A percentile compares a stretch with the other conserved stretches of the same genome.
Evolutionary conservation across 2,888 invertebrate species (phyloP).

Genomic region (Acrobasis repandana): DNA sequence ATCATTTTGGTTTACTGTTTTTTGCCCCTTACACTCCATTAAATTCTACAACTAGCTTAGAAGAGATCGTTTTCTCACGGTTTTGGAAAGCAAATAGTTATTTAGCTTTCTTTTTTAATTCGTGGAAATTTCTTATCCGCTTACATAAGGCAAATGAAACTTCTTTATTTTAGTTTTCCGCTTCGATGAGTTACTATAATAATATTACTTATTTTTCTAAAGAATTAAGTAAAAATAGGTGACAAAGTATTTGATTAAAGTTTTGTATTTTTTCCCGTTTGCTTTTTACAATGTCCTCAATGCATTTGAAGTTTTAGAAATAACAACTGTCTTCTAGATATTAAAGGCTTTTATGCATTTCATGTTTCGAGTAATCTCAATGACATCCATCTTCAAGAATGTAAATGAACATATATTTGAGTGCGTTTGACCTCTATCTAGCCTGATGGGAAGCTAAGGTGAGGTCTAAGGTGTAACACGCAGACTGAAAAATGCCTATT

Average conservation of each 20-base stretch:
- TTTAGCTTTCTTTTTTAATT: slow-evolving; percentile 64
- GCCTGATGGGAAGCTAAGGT: too few relatives aligned
- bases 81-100: slow-evolving; percentile 65
- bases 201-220: slow-evolving; percentile 31
- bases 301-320: background rate
- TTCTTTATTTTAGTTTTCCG: slow-evolving; percentile 38
- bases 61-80: slow-evolving; percentile 72
- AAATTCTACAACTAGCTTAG: slow-evolving; percentile 46
- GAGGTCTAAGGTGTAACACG: too few relatives aligned
- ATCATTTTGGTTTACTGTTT: slow-evolving; percentile 65
- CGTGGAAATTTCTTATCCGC: slow-evolving; percentile 45
- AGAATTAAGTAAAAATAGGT: slow-evolving; percentile 21
- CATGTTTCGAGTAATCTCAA: too few relatives aligned
- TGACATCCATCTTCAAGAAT: too few relatives aligned
- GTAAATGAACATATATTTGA: too few relatives aligned
- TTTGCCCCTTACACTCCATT: slow-evolving; percentile 50
- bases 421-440: too few relatives aligned
- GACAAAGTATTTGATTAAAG: slow-evolving; percentile 25
- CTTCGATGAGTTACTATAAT: slow-evolving; percentile 32
- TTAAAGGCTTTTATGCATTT: too few relatives aligned
- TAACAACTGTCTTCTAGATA: background rate
- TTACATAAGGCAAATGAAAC: slow-evolving; percentile 32
- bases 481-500: too few relatives aligned
- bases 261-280: slow-evolving; percentile 16
- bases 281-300: background rate